Evolutionary conservation across 2,888 invertebrate species (phyloP).

Genomic region (Ferdinandea cuprea): DNA sequence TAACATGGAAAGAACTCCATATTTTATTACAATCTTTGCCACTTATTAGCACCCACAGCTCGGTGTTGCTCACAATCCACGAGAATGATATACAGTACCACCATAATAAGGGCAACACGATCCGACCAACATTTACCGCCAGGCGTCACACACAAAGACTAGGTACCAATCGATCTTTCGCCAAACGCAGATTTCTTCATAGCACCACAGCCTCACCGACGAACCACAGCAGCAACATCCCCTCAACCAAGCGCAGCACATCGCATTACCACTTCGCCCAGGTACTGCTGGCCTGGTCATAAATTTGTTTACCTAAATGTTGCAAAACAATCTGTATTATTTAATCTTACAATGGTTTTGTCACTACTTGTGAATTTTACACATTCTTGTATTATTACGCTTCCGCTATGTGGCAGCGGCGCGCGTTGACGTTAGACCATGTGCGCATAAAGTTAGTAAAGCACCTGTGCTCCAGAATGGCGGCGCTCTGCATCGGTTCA

Average conservation of each 20-base stretch:
- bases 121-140: conserved; percentile 16
- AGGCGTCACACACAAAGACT: conserved; percentile 27
- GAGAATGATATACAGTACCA: conserved; percentile 37
- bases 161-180: conserved; percentile 45
- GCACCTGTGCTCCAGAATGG: conserved; percentile 44
- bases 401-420: conserved; percentile 56
- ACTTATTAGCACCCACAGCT: conserved; percentile 39
- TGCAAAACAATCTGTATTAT: conserved; percentile 65
- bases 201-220: background rate
- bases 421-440: conserved; percentile 19
- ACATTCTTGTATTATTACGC: conserved; percentile 61
- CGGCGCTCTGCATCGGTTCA: conserved; percentile 28
- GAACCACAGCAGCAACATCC: too few species aligned
- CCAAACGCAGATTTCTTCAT: conserved; percentile 51
- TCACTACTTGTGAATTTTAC: conserved; percentile 70
- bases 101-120: conserved; percentile 46
- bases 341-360: conserved; percentile 72
- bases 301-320: conserved; percentile 66
- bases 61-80: background rate
- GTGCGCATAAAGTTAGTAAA: conserved; percentile 20
- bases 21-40: conserved; percentile 36
- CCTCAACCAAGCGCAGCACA: too few species aligned
- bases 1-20: background rate
- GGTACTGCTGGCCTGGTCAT: conserved; percentile 34
- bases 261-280: too few species aligned